These are phyloP conservation scores for Cepaea nemoralis DNA, from an alignment of 1,140 invertebrate genomes.

Conservation along the genomic window DNA sequence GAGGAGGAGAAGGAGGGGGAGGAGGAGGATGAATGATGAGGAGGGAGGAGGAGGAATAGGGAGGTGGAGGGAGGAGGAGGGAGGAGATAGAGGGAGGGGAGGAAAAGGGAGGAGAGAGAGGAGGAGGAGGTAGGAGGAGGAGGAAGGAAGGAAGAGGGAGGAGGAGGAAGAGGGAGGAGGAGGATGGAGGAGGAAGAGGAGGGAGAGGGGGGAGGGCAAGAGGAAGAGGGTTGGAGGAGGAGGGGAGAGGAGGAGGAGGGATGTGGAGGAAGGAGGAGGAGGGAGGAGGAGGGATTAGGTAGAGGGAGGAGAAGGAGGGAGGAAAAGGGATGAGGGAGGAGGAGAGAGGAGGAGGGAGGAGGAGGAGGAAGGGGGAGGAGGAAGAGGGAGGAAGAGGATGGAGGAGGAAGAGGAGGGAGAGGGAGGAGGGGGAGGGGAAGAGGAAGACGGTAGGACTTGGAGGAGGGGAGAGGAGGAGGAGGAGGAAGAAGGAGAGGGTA, in stretches of 20 bases:
- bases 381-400: too few species aligned
- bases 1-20: not conserved
- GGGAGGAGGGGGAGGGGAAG: not conserved
- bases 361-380: not conserved
- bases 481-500: too few species aligned
- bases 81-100: not conserved
- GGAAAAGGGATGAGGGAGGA: too few species aligned
- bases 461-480: constrained; percentile 2
- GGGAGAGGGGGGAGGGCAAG: too few species aligned
- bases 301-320: not conserved
- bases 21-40: too few species aligned
- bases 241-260: too few species aligned
- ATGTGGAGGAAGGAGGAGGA: too few species aligned
- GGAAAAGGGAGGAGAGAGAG: not conserved
- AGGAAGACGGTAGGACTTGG: constrained; percentile 2
- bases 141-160: not conserved
- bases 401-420: constrained; percentile 13
- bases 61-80: not conserved
- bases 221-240: too few species aligned
- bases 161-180: not conserved
- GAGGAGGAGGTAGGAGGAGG: too few species aligned
- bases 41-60: too few species aligned
- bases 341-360: not conserved
- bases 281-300: too few species aligned
- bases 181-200: too few species aligned